Percentiles rank a stretch among this genome's conserved stretches.
Conservation (phyloP, 2,113 vertebrate genomes). For the Laticauda colubrina region DNA sequence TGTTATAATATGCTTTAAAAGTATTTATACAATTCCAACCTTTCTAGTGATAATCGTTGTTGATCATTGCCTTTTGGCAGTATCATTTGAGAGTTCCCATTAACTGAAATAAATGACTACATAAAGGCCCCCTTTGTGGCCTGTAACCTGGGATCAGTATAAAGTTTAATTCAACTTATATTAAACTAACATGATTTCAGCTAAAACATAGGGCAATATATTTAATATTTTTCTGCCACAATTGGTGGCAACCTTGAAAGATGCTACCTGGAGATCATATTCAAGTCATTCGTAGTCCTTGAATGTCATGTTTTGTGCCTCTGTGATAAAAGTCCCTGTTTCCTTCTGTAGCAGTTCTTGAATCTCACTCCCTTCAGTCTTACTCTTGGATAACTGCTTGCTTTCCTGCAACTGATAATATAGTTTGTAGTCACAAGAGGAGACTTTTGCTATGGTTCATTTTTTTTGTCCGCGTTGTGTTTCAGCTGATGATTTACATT, state of each 20-base stretch:
- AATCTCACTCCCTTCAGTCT: background rate
- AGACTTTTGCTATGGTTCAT: background rate
- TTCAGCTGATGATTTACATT: constrained; percentile 20
- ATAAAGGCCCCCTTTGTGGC: background rate
- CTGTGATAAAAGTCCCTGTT: background rate
- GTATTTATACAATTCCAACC: background rate
- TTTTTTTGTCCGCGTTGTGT: background rate
- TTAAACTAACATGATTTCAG: background rate
- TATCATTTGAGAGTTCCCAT: background rate
- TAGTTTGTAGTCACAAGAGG: background rate
- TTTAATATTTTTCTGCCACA: background rate
- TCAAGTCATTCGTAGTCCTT: background rate
- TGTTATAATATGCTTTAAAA: background rate
- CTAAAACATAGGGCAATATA: background rate
- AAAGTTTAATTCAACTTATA: background rate
- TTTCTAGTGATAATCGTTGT: background rate
- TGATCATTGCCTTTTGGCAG: background rate
- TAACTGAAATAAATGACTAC: background rate
- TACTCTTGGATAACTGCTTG: background rate
- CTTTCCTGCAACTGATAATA: background rate
- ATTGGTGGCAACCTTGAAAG: background rate
- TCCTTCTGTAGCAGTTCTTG: background rate
- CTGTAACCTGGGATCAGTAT: background rate
- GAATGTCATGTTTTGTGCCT: background rate
- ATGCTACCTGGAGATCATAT: background rate